Evolutionary conservation across 2,113 vertebrate species (phyloP).

Genomic region (Candoia aspera): DNA sequence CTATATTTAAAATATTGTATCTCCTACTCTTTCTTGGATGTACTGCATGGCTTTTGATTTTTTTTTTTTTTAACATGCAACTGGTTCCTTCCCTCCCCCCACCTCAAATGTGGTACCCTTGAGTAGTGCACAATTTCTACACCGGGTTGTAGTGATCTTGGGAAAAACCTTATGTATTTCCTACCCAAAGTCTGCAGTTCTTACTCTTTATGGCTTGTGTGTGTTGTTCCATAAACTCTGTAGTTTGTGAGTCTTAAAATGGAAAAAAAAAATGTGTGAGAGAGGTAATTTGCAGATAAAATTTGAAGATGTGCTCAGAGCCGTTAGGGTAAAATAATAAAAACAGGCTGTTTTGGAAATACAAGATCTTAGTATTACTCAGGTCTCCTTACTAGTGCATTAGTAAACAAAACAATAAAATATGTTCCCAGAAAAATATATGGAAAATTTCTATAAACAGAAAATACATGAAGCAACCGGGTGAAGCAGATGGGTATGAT

Average conservation of each 20-base stretch:
- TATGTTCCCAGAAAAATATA: background rate
- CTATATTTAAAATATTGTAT: no score
- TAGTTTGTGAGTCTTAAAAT: background rate
- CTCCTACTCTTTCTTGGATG: no score
- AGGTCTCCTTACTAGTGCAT: background rate
- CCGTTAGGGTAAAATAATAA: background rate
- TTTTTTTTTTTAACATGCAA: background rate
- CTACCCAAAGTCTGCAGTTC: background rate
- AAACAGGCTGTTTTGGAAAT: background rate
- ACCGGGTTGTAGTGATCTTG: background rate
- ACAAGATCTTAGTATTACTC: background rate
- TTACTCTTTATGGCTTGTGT: background rate
- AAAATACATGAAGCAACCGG: background rate
- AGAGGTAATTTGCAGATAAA: background rate
- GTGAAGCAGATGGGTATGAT: slow-evolving; percentile 4
- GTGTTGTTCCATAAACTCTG: background rate
- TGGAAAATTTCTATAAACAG: background rate
- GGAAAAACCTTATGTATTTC: background rate
- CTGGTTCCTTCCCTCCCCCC: background rate
- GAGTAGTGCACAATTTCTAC: background rate
- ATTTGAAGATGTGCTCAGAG: background rate
- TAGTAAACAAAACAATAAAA: background rate
- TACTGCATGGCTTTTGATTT: background rate
- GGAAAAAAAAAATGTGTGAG: background rate
- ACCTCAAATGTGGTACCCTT: background rate